Evolutionary conservation across 2,888 invertebrate genomes (phyloP), one percentile per base, ranked within the genome.

Genomic region (Magallana nippona): DNA sequence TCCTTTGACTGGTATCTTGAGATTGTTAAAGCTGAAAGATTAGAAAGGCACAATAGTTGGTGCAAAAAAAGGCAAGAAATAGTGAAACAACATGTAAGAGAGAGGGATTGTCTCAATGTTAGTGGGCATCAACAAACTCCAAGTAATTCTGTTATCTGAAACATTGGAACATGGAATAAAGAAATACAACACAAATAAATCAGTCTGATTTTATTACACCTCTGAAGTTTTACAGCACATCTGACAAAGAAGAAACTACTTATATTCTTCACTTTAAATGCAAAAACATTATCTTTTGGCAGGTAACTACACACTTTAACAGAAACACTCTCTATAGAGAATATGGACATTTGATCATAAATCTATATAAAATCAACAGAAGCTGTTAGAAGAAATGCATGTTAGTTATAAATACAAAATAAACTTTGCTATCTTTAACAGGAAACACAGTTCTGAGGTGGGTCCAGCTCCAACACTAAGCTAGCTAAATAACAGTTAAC

Each of bases 21-120:
- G 63, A 63, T 63, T 63, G 32, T 63, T 63, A 71, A 71, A 71
- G 71, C 71, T 71, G 71, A 71, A 71, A 71, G 71, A 71, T 71
- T 71, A 63, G 63, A 63, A 63, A 63, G 63, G 63, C 63, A 63
- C 27, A 63, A 63, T 63, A 63, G 63, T 63, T 63, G 63, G 63
- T 63, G 71, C 71, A 32, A 71, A 15, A 71, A 71, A 71, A 44
- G 44, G 71, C 71, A 71, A 60, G 71, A 71, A 22, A 71, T 32
- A 27, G 71, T 63, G 63, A 63, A 10, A 63, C 63, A 63, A 63
- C 63, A 63, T 3, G 32, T 63, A 17, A 3, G 13, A 63, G 63
- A 63, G 63, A 15, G 15, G 63, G 63, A 63, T 13, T 27, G 5
- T 22, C 13, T 15, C 27, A 32, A 13, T 22, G 71, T 71, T 71